phyloP scores from a whole-genome alignment of 2,888 invertebrate species.

The Leptarthrus brevirostris region DNA sequence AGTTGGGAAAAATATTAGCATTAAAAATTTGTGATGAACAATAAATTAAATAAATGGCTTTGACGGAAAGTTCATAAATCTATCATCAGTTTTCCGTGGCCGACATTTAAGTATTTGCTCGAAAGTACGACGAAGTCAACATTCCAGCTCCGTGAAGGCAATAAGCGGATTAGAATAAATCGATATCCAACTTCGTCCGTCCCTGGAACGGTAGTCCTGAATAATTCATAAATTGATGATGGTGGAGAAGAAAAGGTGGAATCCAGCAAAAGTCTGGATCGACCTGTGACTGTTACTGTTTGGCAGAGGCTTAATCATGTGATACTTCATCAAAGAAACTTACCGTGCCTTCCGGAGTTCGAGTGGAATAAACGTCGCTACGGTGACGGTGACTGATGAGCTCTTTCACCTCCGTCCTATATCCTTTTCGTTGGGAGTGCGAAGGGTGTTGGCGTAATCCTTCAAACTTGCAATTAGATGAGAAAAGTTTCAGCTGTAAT shows the following conservation, averaged over 20 bases:
- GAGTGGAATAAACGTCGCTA: conserved; percentile 36
- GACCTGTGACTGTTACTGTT: conserved; percentile 41
- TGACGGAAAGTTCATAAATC: conserved; percentile 23
- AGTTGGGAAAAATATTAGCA: too few species aligned
- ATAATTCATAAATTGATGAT: conserved; percentile 52
- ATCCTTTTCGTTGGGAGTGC: too few species aligned
- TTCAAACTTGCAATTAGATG: conserved; percentile 42
- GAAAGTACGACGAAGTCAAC: conserved; percentile 1
- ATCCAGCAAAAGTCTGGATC: conserved; percentile 6
- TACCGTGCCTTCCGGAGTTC: conserved; percentile 30
- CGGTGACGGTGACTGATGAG: conserved; percentile 37
- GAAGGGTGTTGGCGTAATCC: conserved; percentile 1
- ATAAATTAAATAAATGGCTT: conserved; percentile 16
- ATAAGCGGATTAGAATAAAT: conserved; percentile 40
- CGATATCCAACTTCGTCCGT: background rate
- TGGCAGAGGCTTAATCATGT: conserved; percentile 24
- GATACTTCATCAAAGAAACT: conserved; percentile 34
- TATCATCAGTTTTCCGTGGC: conserved; percentile 12
- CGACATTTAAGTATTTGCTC: background rate
- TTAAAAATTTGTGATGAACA: background rate
- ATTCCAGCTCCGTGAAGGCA: conserved; percentile 2
- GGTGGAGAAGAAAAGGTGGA: conserved; percentile 24
- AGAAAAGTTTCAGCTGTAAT: conserved; percentile 25
- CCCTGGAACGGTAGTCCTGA: conserved; percentile 18
- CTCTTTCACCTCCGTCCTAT: background rate